These are phyloP conservation scores for Drosophila kanekoi DNA, from an alignment of 2,888 invertebrate species.

Conservation along the genomic window DNA sequence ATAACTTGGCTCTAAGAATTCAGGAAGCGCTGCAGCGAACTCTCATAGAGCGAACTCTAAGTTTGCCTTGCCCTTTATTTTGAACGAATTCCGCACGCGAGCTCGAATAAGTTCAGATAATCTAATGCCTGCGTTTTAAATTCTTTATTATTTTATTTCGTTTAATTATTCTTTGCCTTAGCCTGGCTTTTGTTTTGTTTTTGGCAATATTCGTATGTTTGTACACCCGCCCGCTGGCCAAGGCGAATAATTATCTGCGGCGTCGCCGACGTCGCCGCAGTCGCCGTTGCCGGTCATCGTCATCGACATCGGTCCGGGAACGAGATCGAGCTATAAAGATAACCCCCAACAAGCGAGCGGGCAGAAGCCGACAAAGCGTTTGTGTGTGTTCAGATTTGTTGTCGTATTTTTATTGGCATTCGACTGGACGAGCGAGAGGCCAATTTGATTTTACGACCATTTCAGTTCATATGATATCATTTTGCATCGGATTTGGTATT, in stretches of 20 bases:
- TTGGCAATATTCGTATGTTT: conserved; percentile 12
- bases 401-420: conserved; percentile 72
- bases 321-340: conserved; percentile 73
- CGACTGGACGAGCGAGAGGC: conserved; percentile 40
- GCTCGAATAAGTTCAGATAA: conserved; percentile 13
- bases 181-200: conserved; percentile 7
- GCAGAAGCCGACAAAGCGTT: conserved; percentile 67
- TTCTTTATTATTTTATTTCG: conserved; percentile 42
- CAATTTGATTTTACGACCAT: conserved; percentile 73
- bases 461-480: conserved; percentile 61
- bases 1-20: too few relatives aligned
- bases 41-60: not conserved
- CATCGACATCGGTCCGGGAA: conserved; percentile 38
- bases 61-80: not conserved
- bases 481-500: conserved; percentile 54
- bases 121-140: conserved; percentile 23
- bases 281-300: conserved; percentile 21
- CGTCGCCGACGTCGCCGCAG: conserved; percentile 21
- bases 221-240: conserved; percentile 9
- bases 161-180: conserved; percentile 30
- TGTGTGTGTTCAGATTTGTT: conserved; percentile 52
- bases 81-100: conserved; percentile 8
- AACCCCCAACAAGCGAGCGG: conserved; percentile 42
- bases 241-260: conserved; percentile 38
- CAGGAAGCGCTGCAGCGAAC: not conserved